A percentile compares a stretch with the other conserved stretches of the same genome.
phyloP scores from a whole-genome alignment of 2,888 invertebrate species.

The Melangyna quadrimaculata region DNA sequence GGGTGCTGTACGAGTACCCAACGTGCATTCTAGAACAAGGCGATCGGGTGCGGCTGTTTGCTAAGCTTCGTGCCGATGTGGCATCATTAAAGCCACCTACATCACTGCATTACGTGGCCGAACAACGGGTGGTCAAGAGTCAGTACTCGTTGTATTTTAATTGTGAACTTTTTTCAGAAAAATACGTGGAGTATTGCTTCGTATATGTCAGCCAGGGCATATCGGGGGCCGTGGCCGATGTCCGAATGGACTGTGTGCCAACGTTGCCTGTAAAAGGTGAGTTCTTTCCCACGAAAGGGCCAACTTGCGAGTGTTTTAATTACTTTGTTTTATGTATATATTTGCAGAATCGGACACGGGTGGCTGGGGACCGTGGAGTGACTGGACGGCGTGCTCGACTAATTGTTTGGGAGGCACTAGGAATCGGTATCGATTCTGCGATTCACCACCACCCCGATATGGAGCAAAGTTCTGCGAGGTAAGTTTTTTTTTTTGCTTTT shows the following conservation, averaged over 20 bases:
- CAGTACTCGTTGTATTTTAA: slow-evolving; percentile 89
- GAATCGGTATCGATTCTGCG: slow-evolving; percentile 92
- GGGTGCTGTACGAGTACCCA: slow-evolving; percentile 92
- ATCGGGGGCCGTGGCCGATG: slow-evolving; percentile 92
- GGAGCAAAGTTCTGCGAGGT: slow-evolving; percentile 95
- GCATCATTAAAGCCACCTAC: slow-evolving; percentile 86
- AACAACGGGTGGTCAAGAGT: slow-evolving; percentile 86
- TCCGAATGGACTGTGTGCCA: slow-evolving; percentile 91
- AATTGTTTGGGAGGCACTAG: slow-evolving; percentile 89
- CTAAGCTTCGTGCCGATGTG: slow-evolving; percentile 87
- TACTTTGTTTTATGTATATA: slow-evolving; percentile 46
- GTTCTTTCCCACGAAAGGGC: slow-evolving; percentile 68
- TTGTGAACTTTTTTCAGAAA: slow-evolving; percentile 91
- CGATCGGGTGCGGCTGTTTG: slow-evolving; percentile 90
- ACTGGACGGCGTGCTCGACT: slow-evolving; percentile 92
- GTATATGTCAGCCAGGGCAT: slow-evolving; percentile 93
- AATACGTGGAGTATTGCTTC: slow-evolving; percentile 93
- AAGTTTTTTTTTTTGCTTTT: slow-evolving; percentile 71
- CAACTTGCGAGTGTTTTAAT: slow-evolving; percentile 61
- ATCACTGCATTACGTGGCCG: slow-evolving; percentile 84
- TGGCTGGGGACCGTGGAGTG: slow-evolving; percentile 90
- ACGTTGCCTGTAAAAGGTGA: slow-evolving; percentile 90
- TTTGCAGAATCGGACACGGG: slow-evolving; percentile 88
- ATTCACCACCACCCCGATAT: slow-evolving; percentile 92
- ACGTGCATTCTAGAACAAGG: slow-evolving; percentile 89